Percentiles rank a stretch among this genome's conserved stretches.
Conservation (phyloP, 1,140 invertebrate genomes). For the Centruroides vittatus region DNA sequence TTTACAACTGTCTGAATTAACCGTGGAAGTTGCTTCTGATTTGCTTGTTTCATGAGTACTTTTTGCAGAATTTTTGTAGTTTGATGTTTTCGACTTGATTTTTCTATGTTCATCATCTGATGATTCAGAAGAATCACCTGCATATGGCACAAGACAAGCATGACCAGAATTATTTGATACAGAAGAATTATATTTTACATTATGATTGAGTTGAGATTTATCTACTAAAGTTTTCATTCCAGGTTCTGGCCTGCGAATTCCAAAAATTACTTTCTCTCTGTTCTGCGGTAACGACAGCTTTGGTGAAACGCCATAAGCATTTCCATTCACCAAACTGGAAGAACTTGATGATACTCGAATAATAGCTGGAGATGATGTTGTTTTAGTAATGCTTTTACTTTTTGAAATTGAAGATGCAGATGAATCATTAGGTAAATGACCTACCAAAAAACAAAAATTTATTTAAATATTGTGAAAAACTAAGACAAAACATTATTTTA, state of each 20-base stretch:
- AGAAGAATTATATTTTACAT: neutral
- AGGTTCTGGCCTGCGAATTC: neutral
- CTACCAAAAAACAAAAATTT: neutral
- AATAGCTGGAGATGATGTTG: neutral
- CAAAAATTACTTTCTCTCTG: neutral
- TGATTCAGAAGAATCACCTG: conserved; percentile 25
- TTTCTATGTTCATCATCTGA: conserved; percentile 24
- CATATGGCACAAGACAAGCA: conserved; percentile 25
- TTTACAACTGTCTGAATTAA: too few species aligned
- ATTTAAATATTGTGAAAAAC: too few species aligned
- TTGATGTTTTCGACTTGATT: neutral
- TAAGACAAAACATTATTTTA: too few species aligned
- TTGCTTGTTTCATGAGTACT: too few species aligned
- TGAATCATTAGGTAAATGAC: neutral
- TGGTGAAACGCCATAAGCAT: neutral
- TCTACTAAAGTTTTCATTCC: neutral
- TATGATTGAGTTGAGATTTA: neutral
- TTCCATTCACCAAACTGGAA: neutral
- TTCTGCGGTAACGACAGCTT: neutral
- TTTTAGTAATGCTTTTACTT: neutral
- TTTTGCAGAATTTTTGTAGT: too few species aligned
- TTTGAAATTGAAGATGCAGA: neutral
- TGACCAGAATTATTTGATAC: neutral
- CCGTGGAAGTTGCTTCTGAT: too few species aligned
- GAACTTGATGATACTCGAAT: neutral